Evolutionary conservation across 2,797 vertebrate species (phyloP).

Genomic region (Gallirallus australis): DNA sequence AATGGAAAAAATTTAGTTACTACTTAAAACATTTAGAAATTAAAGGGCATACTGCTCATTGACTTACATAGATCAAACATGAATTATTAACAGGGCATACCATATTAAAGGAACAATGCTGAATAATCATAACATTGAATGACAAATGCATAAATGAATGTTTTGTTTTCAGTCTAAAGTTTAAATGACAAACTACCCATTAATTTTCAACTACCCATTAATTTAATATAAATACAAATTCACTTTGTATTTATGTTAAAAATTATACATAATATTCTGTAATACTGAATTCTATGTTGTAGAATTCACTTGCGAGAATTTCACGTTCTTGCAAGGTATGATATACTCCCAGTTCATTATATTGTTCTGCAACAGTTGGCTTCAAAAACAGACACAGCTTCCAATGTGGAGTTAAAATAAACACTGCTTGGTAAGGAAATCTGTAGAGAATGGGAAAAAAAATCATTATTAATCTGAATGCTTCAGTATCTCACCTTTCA

Average conservation of each 20-base stretch:
- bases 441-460: neutral
- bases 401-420: neutral
- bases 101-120: neutral
- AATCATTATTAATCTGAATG: neutral
- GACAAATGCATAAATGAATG: neutral
- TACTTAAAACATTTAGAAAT: neutral
- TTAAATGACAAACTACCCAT: neutral
- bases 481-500: constrained; percentile 79
- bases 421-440: neutral
- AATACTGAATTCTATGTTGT: neutral
- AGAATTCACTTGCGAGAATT: neutral
- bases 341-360: neutral
- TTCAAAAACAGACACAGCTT: neutral
- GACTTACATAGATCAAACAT: neutral
- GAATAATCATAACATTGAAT: neutral
- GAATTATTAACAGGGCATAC: neutral
- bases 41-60: neutral
- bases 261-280: neutral
- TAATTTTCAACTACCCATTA: neutral
- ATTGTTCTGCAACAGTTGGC: neutral
- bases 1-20: neutral
- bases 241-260: neutral
- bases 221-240: neutral
- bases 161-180: neutral
- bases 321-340: neutral